Base-by-base conservation (phyloP, 1,140 invertebrate species). In the Tetragonula clypearis region DNA sequence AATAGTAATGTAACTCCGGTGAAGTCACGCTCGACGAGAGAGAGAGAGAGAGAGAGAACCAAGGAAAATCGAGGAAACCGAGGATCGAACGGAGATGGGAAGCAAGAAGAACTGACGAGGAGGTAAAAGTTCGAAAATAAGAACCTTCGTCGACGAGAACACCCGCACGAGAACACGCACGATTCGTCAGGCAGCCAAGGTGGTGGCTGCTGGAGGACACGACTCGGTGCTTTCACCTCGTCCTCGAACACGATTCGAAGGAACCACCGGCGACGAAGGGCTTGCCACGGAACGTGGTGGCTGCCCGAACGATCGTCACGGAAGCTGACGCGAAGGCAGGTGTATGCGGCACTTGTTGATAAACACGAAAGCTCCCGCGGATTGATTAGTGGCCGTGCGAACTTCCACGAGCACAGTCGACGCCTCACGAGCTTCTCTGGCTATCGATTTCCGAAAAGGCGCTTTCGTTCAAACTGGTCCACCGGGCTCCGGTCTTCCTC, bases 261-360 rank as follows among this genome's bases (percentile, higher is more conserved):
- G 55, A 1, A 74, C 26, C 58, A 56, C 60, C 11, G 60, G 12
- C 76, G 68, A 79, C 60, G 35, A n/a, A 14, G 41, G 53, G 49
- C 9, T 49, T 62, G 66, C 11, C 62, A 79, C 62, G 21, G 30
- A 23, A 35, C n/a, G 41, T 30, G 60, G 41, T 30, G 26, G 26
- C 9, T 53, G 11, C 23, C 14, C 79, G 68, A 80, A 56, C 58
- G n/a, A 30, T 66, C 41, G 60, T 55, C 49, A 72, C 73, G 80
- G 49, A 74, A 82, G 69, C 68, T 74, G 60, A 80, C 62, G 65
- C 60, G 73, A 79, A 68, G 23, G 74, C 77, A 79, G 71, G 68
- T 84, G 83, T 79, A 86, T 87, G 86, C 85, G 82, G 86, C 87
- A 92, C 91, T 93, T 94, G 93, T 94, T 93, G 93, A 93, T 92